Conservation (phyloP, 2,797 vertebrate genomes). For the Eutrigla gurnardus region DNA sequence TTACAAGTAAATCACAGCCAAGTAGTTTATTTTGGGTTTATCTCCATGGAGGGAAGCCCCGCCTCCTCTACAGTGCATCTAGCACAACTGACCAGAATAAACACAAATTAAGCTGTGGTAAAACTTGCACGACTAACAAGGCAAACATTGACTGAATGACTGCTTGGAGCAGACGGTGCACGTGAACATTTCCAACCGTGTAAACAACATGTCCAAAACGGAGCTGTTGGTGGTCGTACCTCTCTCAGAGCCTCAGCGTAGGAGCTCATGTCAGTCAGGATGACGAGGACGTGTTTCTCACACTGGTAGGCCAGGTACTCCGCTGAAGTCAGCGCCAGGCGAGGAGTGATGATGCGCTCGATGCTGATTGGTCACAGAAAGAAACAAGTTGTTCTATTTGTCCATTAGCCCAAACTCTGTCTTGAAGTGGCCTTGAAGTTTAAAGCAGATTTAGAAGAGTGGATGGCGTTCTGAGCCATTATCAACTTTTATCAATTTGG, state of each 20-base stretch:
- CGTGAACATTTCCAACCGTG: neutral
- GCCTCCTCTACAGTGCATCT: too few relatives aligned
- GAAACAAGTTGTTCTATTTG: neutral
- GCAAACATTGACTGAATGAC: too few relatives aligned
- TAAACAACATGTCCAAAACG: neutral
- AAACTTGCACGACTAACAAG: too few relatives aligned
- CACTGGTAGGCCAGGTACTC: slow-evolving; percentile 88
- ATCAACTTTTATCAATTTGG: too few relatives aligned
- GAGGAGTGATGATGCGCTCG: slow-evolving; percentile 86
- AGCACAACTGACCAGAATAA: too few relatives aligned
- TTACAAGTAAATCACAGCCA: too few relatives aligned
- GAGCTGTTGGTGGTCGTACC: slow-evolving; percentile 52
- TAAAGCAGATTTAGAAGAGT: too few relatives aligned
- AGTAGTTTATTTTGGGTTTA: too few relatives aligned
- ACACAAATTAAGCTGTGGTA: too few relatives aligned
- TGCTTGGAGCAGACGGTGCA: neutral
- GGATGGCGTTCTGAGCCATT: too few relatives aligned
- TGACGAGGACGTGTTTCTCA: slow-evolving; percentile 87
- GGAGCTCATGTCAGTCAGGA: slow-evolving; percentile 87
- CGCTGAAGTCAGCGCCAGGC: slow-evolving; percentile 83
- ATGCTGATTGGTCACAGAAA: slow-evolving; percentile 72
- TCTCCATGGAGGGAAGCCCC: too few relatives aligned
- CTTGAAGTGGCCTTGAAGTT: too few relatives aligned
- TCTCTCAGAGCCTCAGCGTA: slow-evolving; percentile 86
- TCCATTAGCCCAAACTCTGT: neutral